These are phyloP conservation scores for Xanthorhoe spadicearia DNA, from an alignment of 2,888 invertebrate species.

Conservation along the genomic window DNA sequence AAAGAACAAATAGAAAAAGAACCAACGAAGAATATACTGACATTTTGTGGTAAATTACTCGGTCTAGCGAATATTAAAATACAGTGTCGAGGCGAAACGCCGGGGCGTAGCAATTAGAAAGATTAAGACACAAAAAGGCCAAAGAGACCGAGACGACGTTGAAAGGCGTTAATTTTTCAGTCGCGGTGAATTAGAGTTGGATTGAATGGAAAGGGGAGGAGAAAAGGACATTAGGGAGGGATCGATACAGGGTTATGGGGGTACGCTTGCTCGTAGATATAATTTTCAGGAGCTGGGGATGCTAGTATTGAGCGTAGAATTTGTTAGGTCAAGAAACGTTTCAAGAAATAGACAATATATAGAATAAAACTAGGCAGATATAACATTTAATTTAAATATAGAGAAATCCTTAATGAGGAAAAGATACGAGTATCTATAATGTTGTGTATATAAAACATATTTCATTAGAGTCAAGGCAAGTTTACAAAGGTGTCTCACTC, in stretches of 20 bases:
- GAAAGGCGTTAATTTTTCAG: slow-evolving; percentile 59
- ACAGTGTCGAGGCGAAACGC: slow-evolving; percentile 47
- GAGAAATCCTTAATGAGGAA: too few relatives aligned
- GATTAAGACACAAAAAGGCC: slow-evolving; percentile 55
- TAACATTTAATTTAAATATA: too few relatives aligned
- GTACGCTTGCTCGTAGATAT: slow-evolving; percentile 39
- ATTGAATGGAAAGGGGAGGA: slow-evolving; percentile 40
- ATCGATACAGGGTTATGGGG: slow-evolving; percentile 48
- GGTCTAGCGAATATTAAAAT: slow-evolving; percentile 50
- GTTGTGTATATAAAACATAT: too few relatives aligned
- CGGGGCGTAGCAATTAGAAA: slow-evolving; percentile 56
- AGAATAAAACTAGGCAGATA: too few relatives aligned
- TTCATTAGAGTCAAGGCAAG: background rate
- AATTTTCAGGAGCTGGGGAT: slow-evolving; percentile 37
- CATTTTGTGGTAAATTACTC: slow-evolving; percentile 51
- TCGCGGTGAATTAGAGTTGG: slow-evolving; percentile 53
- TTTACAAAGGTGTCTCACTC: background rate
- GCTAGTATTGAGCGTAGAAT: slow-evolving; percentile 25
- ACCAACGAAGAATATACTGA: slow-evolving; percentile 21
- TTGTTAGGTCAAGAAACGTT: slow-evolving; percentile 1
- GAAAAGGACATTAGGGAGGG: slow-evolving; percentile 36
- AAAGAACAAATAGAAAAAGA: slow-evolving; percentile 1
- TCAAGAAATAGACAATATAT: background rate
- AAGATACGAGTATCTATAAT: too few relatives aligned
- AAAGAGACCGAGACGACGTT: slow-evolving; percentile 38